Evolutionary conservation across 2,888 invertebrate genomes (phyloP), one percentile per base, ranked within the genome.

Genomic region (Drosophila mulleri): DNA sequence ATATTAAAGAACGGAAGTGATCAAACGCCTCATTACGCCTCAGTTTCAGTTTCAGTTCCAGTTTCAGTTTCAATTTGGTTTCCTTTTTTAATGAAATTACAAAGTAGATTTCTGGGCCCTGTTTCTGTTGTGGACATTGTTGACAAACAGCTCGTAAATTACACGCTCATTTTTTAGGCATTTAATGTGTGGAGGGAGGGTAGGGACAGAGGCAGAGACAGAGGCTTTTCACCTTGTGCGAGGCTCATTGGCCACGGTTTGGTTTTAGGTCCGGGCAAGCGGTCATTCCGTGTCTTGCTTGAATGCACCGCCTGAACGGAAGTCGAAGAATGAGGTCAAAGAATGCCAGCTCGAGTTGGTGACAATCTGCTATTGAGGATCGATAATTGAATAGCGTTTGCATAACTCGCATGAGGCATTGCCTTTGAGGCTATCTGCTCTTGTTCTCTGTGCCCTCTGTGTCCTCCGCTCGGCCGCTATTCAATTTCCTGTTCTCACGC

Each of bases 111-210:
- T 70, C 63, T 63, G 56, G n/a, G 39, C 60, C 18, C 63, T 74
- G 60, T 63, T 77, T 18, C 63, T 79, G 60, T 67, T 77, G 59
- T 69, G 81, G 78, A 87, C 72, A 81, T 71, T 78, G 88, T 84
- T 88, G 88, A 88, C 85, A 86, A 86, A 84, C 80, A 85, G 85
- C 86, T 82, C 88, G 78, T 86, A 86, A 89, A 89, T 86, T 89
- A 80, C 68, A 56, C 71, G 88, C 88, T 74, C 79, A 68, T 87
- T 89, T 83, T 73, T 76, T 59, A 81, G 62, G 53, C 72, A 77
- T 66, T 84, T 74, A 80, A 78, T 75, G 75, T 65, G 74, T 8
- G 53, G 18, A 32, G 41, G 11, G 29, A 48, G 29, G 44, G 29
- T n/a, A 29, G 23, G 18, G 14, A 44, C 37, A 41, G 41, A 41